Evolutionary conservation across 2,797 vertebrate genomes (phyloP), one percentile per base, ranked within the genome.

Genomic region (Spinibarbus caldwelli): DNA sequence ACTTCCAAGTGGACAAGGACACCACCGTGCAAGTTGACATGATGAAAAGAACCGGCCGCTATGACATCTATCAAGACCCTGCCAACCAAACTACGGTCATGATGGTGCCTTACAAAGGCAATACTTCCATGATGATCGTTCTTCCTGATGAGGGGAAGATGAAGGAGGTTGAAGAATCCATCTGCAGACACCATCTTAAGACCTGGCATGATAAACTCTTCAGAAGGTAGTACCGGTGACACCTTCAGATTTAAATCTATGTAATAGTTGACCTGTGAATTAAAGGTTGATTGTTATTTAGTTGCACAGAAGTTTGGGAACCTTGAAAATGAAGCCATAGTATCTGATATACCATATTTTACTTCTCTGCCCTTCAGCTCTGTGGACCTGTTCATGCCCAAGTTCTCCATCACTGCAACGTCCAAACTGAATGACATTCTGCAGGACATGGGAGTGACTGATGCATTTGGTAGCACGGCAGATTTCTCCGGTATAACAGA

Each of bases 21-120:
- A 96, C 92, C 71, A 89, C 78, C 0, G 95, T 98, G 80, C 86
- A 95, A 87, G 97, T 98, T 34, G 96, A 97, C 5, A 97, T 98
- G 97, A 98, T 98, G 97, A 95, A 88, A 87, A 96, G 90, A 66
- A 92, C 73, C 0, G 96, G 97, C 9, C 86, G 95, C 41, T 98
- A 94, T 6, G 93, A 96, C 19, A 90, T 92, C 0, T 96, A 95
- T 66, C 90, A 92, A 0, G 97, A 98, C 9, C 0, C 47, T 0
- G 87, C 92, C 14, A 96, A 97, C 85, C 91, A 93, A 88, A 95
- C 95, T 76, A 94, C 91, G 0, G 82, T 98, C 88, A 83, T 99
- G 90, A 85, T 95, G 93, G 92, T 99, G 90, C 97, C 97, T 21
- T 99, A 97, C 92, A 93, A 95, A 52, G 93, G 95, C 64, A 96